Evolutionary conservation across 2,113 vertebrate genomes (phyloP).

Genomic region (Rhinolophus sinicus): DNA sequence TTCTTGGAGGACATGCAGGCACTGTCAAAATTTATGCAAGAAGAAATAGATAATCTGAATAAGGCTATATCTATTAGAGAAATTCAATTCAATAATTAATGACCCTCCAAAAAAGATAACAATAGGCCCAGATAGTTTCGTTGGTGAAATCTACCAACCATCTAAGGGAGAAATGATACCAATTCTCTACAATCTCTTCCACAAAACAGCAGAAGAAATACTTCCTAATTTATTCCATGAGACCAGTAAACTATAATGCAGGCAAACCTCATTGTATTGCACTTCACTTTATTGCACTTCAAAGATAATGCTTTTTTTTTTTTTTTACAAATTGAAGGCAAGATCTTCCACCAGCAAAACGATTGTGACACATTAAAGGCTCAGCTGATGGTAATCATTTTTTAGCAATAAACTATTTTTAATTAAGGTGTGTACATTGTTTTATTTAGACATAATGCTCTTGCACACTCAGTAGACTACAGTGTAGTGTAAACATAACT

Average conservation of each 20-base stretch:
- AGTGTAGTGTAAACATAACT: no score
- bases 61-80: background rate
- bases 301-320: no score
- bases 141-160: background rate
- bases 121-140: background rate
- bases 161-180: background rate
- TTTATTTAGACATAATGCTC: background rate
- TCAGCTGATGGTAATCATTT: background rate
- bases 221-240: background rate
- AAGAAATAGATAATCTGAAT: background rate
- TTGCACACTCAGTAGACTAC: no score
- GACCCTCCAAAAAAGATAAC: background rate
- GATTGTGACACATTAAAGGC: background rate
- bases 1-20: background rate
- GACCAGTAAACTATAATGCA: background rate
- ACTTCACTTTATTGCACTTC: background rate
- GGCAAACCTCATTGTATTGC: background rate
- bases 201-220: background rate
- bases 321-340: no score
- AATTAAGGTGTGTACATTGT: background rate
- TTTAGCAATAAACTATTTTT: background rate
- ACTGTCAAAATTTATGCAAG: background rate
- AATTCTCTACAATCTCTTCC: background rate
- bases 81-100: background rate
- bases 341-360: no score